These are phyloP conservation scores for Tortrix viridana DNA, from an alignment of 2,888 invertebrate genomes.

Conservation along the genomic window DNA sequence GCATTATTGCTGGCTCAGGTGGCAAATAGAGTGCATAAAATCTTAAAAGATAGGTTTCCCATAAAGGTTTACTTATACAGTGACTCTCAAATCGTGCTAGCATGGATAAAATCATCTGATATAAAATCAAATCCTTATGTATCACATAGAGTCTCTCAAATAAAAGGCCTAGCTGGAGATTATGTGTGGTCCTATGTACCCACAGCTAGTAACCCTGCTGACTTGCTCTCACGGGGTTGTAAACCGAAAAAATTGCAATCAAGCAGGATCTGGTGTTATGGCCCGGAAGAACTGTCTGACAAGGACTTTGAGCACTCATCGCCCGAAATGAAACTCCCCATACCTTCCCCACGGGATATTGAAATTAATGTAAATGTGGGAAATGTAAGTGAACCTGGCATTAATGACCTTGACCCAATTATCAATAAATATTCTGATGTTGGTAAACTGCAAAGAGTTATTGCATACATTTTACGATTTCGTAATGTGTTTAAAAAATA, in stretches of 20 bases:
- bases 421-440: too few relatives aligned
- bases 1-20: conserved; percentile 1
- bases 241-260: conserved; percentile 7
- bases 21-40: not conserved
- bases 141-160: not conserved
- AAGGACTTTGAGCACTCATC: too few relatives aligned
- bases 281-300: not conserved
- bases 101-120: conserved; percentile 10
- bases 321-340: not conserved
- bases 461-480: too few relatives aligned
- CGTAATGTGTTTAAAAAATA: too few relatives aligned
- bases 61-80: not conserved
- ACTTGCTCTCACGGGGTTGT: conserved; percentile 9
- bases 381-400: too few relatives aligned
- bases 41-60: not conserved
- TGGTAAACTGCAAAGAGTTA: too few relatives aligned
- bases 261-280: conserved; percentile 7
- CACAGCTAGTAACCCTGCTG: conserved; percentile 16
- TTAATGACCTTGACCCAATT: too few relatives aligned
- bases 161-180: not conserved
- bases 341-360: too few relatives aligned
- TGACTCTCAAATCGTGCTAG: conserved; percentile 22
- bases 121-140: not conserved
- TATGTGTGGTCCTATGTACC: conserved; percentile 14
- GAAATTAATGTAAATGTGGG: too few relatives aligned